Base-by-base conservation (phyloP, 2,113 vertebrate species). In the Cochlearius cochlearius region DNA sequence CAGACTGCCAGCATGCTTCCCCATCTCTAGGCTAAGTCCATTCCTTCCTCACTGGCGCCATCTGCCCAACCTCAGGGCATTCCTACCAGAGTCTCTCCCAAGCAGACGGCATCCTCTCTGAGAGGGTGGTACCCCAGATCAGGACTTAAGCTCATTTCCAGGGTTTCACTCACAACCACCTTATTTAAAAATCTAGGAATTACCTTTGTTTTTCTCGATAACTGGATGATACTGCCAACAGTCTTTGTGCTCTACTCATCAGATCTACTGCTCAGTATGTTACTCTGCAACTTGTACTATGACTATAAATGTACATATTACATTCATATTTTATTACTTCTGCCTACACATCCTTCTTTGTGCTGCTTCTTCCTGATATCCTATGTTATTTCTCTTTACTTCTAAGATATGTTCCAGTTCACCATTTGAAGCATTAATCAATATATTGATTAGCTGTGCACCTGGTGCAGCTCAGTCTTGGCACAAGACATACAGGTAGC, bases 401-500 rank as follows among this genome's bases (percentile, higher is more conserved):
- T 66, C 50, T 26, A 69, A 87, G 47, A 13, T 11, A 41, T 1
- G 1, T n/a, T 38, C 71, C 45, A 74, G n/a, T n/a, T 75, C 49
- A 26, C 58, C 11, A 43, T 4, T 21, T 59, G 52, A 64, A 75
- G 17, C 43, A 60, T 10, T n/a, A 56, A 76, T 32, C 66, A 63
- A 30, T 15, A n/a, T 3, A 68, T 21, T 52, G 34, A 27, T 23
- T 20, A 79, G 29, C 39, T 79, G 29, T 30, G 53, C 29, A 55
- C 13, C 39, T 41, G 27, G 5, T 27, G 34, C 34, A 62, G 71
- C 82, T 53, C 21, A 11, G 4, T 12, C n/a, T 41, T 66, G 77
- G 38, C n/a, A 20, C 15, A 39, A 86, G 32, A 22, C 32, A 4
- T 2, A 6, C 0, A 5, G 45, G 14, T 0, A 55, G 23, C 58